A percentile compares a stretch with the other conserved stretches of the same genome.
These are phyloP conservation scores for Rhynchopsitta pachyrhyncha DNA, from an alignment of 2,113 vertebrate species.

Conservation along the genomic window DNA sequence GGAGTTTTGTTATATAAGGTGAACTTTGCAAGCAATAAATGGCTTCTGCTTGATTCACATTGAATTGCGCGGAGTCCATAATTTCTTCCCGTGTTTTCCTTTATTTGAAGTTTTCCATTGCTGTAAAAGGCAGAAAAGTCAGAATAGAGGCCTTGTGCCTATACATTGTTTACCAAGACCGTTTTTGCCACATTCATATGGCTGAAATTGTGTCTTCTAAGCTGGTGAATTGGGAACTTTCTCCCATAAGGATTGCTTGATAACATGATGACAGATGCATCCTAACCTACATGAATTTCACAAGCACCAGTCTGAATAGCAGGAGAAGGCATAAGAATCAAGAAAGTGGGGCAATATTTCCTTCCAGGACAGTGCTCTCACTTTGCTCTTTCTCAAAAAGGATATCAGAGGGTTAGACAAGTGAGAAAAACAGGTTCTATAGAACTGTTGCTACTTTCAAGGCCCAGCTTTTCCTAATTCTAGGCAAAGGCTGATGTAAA, in stretches of 20 bases:
- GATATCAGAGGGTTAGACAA: not conserved
- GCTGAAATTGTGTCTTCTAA: not conserved
- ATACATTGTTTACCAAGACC: not conserved
- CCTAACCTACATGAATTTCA: not conserved
- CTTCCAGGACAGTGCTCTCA: not conserved
- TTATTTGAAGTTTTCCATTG: not conserved
- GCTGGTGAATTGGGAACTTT: not conserved
- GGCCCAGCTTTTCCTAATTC: not conserved
- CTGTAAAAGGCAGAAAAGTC: not conserved
- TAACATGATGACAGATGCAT: not conserved
- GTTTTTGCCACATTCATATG: not conserved
- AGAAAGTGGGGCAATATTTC: not conserved
- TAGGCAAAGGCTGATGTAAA: not conserved
- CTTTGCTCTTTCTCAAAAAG: not conserved
- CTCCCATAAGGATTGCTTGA: not conserved
- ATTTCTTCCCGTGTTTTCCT: not conserved
- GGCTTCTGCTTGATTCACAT: no score
- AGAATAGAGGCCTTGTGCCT: not conserved
- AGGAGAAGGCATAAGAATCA: not conserved
- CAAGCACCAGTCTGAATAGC: rapidly evolving
- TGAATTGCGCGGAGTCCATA: no score
- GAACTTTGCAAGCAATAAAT: no score
- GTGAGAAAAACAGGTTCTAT: not conserved
- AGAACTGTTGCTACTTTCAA: not conserved
- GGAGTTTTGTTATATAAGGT: no score